Percentiles rank a stretch among this genome's conserved stretches.
Evolutionary conservation across 2,113 vertebrate genomes (phyloP).

Genomic region (Corvus moneduloides): DNA sequence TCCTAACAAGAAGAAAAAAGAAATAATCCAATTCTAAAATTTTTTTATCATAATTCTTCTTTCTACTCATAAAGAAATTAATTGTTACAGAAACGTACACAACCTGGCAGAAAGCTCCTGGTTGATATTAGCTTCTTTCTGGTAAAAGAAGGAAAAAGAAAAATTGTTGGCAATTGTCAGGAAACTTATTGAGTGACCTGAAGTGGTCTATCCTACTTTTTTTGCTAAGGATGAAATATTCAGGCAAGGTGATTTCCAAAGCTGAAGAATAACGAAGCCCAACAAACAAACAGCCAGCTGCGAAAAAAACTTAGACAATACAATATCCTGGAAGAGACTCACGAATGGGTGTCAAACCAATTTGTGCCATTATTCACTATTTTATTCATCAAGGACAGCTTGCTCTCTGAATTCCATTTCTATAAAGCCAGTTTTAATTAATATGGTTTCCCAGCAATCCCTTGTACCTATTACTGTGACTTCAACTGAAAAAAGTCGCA

Average conservation of each 20-base stretch:
- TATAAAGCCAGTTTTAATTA: conserved; percentile 31
- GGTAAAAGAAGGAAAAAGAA: background rate
- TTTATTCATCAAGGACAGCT: conserved; percentile 35
- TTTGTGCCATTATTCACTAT: background rate
- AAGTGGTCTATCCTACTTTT: background rate
- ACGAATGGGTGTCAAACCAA: conserved; percentile 10
- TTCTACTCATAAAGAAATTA: background rate
- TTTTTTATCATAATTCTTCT: background rate
- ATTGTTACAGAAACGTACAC: background rate
- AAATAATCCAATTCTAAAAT: background rate
- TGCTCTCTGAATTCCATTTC: background rate
- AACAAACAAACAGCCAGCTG: background rate
- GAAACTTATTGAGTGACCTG: background rate
- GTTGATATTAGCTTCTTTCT: background rate
- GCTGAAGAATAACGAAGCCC: background rate
- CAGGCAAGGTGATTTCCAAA: background rate
- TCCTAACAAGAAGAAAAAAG: background rate
- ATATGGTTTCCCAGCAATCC: background rate
- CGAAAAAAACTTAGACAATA: background rate
- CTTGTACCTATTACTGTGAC: background rate
- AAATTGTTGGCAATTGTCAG: background rate
- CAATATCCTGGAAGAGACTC: background rate
- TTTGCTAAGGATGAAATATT: background rate
- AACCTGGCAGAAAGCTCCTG: background rate
- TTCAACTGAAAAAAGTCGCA: background rate